Base-by-base conservation (phyloP, 2,888 invertebrate species). In the Flexamia atlantica region DNA sequence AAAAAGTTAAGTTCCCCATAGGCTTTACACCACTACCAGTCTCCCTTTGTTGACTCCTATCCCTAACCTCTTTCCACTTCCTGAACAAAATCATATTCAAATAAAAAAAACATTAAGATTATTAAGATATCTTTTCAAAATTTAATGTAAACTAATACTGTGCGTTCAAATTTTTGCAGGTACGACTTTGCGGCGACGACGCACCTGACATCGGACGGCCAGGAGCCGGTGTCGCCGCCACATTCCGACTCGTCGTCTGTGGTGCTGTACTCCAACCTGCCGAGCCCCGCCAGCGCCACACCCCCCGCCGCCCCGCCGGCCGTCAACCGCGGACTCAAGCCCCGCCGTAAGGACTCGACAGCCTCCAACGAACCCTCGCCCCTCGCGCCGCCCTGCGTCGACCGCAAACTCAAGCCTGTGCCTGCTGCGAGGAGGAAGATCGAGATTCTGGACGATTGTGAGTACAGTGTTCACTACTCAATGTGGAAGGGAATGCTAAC, bases 271-370 rank as follows among this genome's bases (percentile, higher is more conserved):
- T 93, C 93, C 5, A 93, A 93, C 89, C 89, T 93, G 80, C 92
- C 92, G 40, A 93, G 93, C 89, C 93, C 93, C 88, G 82, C 87
- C 76, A 42, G 74, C 10, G 57, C 74, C 23, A 85, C 85, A 14
- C 82, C 86, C 50, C 86, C 86, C 46, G 81, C 84, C 28, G 84
- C 84, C 50, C 95, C 97, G 60, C 97, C 97, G 17, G 93, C 93
- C 46, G 96, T 97, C 32, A 95, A 97, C 89, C 92, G 97, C 80
- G 95, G 94, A 64, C 91, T 97, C 53, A 97, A 97, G 90, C 97
- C 97, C 20, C 92, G 92, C 17, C 91, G 93, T 82, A 92, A 93
- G 87, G 92, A 92, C 88, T 90, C 91, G 0, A 88, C 89, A 28
- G 91, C 91, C 4, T 89, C 91, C 79, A 90, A 90, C 85, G 91